Base-by-base conservation (phyloP, 2,113 vertebrate species). In the Opisthocomus hoazin region DNA sequence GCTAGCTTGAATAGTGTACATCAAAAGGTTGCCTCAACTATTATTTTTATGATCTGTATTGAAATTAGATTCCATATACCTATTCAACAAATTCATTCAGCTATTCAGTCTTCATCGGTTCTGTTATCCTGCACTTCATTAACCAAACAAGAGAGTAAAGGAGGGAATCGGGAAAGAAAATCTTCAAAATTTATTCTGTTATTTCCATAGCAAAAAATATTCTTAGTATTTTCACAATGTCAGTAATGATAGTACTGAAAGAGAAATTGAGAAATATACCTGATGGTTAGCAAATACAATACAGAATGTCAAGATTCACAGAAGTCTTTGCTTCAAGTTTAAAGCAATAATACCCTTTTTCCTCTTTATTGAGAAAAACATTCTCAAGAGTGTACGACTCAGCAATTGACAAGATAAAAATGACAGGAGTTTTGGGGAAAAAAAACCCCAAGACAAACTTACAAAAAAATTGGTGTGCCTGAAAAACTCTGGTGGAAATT, bases 41-140 rank as follows among this genome's bases (percentile, higher is more conserved):
- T 80, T 95, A 73, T 74, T 95, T 92, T 91, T 85, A 64, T 89
- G 60, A n/a, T 90, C 56, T 87, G 9, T 69, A 90, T 81, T 91
- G 60, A 95, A 77, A 93, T 88, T 95, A 75, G 27, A 76, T 84
- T 84, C 36, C 43, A 20, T 37, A 3, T 48, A 65, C 66, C 53
- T 81, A 57, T 81, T 92, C 50, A 94, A 57, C 20, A 86, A 75
- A 90, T 76, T 75, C 23, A 37, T 76, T 93, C 88, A 86, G 5
- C 83, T 94, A 37, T 94, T 94, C 83, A 77, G 54, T 84, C 69
- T 93, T 84, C 58, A 80, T 80, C 74, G 60, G 61, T 39, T n/a
- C 13, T 82, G 37, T 92, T 87, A 86, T 78, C 41, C 56, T 82
- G 60, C 61, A 69, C 73, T 46, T 91, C 61, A 34, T 94, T 89